Evolutionary conservation across 2,113 vertebrate genomes (phyloP).

Genomic region (Carassius carassius): DNA sequence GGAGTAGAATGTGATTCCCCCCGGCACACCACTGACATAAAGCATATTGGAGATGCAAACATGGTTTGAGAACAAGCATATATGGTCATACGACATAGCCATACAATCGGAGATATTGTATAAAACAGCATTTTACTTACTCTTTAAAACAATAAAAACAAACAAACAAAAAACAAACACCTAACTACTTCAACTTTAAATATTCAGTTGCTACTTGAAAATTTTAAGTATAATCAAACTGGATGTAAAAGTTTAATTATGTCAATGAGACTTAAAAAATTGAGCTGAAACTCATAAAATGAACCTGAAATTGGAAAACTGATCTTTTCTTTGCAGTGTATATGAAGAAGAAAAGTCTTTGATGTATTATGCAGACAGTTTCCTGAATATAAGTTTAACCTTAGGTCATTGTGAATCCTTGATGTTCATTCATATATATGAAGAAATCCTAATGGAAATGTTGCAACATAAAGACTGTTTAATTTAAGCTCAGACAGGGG

Average conservation of each 20-base stretch:
- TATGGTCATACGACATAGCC: no score
- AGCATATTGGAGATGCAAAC: neutral
- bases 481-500: conserved; percentile 1
- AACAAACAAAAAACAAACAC: no score
- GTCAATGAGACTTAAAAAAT: no score
- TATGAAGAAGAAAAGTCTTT: neutral
- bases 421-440: neutral
- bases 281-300: no score
- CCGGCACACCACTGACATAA: neutral
- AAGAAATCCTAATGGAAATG: neutral
- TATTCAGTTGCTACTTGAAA: no score
- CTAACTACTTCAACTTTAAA: no score
- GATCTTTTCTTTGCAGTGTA: no score
- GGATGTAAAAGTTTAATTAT: no score
- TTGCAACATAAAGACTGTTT: neutral
- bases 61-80: neutral
- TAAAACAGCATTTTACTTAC: neutral
- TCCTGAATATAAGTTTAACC: neutral
- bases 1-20: neutral
- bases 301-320: no score
- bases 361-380: neutral
- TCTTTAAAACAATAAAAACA: neutral
- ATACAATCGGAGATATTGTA: no score
- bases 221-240: no score
- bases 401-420: neutral